These are phyloP conservation scores for Leuciscus idus DNA, from an alignment of 2,113 vertebrate genomes.

Conservation along the genomic window DNA sequence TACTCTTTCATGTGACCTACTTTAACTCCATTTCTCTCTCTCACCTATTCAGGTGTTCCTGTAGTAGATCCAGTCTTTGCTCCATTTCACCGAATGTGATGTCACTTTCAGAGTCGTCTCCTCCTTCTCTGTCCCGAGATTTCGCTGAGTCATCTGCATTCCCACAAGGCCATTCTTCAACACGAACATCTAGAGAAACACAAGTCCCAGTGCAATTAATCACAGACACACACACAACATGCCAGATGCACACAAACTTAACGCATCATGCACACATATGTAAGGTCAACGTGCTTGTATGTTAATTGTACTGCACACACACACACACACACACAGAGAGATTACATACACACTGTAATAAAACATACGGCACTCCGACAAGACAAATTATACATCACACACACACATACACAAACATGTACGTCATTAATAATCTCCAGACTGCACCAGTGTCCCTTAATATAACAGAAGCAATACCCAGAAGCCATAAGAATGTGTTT, in stretches of 20 bases:
- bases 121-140: slow-evolving; percentile 75
- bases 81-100: slow-evolving; percentile 95
- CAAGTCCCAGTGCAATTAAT: slow-evolving; percentile 43
- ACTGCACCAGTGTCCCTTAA: slow-evolving; percentile 3
- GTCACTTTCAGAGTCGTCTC: slow-evolving; percentile 90
- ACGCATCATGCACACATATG: neutral
- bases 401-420: neutral
- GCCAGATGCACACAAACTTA: neutral
- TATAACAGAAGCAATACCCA: neutral
- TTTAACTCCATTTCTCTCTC: neutral
- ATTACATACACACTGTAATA: neutral
- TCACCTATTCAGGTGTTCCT: slow-evolving; percentile 96
- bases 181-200: slow-evolving; percentile 74
- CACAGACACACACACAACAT: slow-evolving; percentile 1
- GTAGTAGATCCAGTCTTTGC: slow-evolving; percentile 92
- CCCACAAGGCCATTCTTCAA: slow-evolving; percentile 79
- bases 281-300: neutral
- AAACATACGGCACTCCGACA: neutral
- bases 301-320: neutral
- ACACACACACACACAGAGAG: neutral
- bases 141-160: slow-evolving; percentile 73
- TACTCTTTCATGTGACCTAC: neutral
- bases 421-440: slow-evolving; percentile 29
- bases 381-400: neutral
- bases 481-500: neutral